Conservation (phyloP, 2,797 vertebrate genomes). For the Epinephelus awoara region DNA sequence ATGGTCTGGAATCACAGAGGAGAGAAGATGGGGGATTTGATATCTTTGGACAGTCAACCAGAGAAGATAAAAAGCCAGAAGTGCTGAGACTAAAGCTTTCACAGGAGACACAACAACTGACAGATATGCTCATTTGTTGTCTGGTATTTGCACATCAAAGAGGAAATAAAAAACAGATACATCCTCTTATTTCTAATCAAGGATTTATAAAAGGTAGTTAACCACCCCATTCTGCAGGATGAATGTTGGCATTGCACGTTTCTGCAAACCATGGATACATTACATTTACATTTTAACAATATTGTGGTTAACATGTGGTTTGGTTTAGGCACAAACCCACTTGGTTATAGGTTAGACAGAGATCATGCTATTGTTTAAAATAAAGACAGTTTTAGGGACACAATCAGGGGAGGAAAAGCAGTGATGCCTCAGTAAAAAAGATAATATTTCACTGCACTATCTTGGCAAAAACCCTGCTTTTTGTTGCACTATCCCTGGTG, state of each 20-base stretch:
- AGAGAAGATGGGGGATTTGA: slow-evolving; percentile 52
- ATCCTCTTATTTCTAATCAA: slow-evolving; percentile 25
- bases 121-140: slow-evolving; percentile 52
- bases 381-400: too few relatives aligned
- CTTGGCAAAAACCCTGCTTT: too few relatives aligned
- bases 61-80: slow-evolving; percentile 48
- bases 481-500: too few relatives aligned
- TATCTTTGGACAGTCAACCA: slow-evolving; percentile 44
- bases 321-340: too few relatives aligned
- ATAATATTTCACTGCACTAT: too few relatives aligned
- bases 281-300: too few relatives aligned
- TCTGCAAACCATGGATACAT: too few relatives aligned
- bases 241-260: too few relatives aligned
- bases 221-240: not conserved
- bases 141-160: slow-evolving; percentile 70
- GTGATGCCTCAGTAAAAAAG: too few relatives aligned
- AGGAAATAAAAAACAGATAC: slow-evolving; percentile 32
- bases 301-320: too few relatives aligned
- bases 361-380: too few relatives aligned
- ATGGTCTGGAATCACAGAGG: slow-evolving; percentile 47
- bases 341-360: not conserved
- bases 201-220: slow-evolving; percentile 9
- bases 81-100: slow-evolving; percentile 29
- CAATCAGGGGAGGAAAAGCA: too few relatives aligned
- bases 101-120: slow-evolving; percentile 69